phyloP scores from a whole-genome alignment of 2,797 vertebrate genomes.

The Gymnopithys bicolor region DNA sequence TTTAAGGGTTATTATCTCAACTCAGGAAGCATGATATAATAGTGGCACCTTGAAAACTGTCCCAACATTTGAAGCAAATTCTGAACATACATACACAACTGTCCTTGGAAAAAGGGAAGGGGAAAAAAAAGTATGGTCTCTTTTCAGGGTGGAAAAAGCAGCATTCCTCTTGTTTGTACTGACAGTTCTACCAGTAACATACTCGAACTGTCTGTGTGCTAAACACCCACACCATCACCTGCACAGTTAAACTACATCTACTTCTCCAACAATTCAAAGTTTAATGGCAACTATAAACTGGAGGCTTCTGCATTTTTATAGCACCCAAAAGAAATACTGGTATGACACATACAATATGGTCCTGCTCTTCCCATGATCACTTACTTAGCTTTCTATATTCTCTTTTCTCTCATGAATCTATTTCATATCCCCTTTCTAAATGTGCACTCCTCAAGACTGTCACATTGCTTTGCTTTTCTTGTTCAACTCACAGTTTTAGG shows the following conservation, averaged over 20 bases:
- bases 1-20: not conserved
- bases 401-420: not conserved
- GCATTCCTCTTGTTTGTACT: not conserved
- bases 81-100: not conserved
- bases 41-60: conserved; percentile 30
- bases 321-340: not conserved
- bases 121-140: not conserved
- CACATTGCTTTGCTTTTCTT: not conserved
- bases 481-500: not conserved
- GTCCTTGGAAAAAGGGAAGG: conserved; percentile 9
- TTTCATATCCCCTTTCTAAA: not conserved
- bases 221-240: not conserved
- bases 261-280: not conserved
- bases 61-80: not conserved
- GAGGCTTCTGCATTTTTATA: not conserved
- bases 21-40: not conserved
- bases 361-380: not conserved
- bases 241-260: not conserved
- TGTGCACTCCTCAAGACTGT: not conserved
- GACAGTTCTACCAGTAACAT: not conserved
- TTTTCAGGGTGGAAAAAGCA: not conserved
- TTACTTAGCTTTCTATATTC: not conserved
- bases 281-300: not conserved
- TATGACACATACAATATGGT: not conserved
- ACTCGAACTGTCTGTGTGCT: not conserved